Base-by-base conservation (phyloP, 2,797 vertebrate species). In the Miichthys miiuy region DNA sequence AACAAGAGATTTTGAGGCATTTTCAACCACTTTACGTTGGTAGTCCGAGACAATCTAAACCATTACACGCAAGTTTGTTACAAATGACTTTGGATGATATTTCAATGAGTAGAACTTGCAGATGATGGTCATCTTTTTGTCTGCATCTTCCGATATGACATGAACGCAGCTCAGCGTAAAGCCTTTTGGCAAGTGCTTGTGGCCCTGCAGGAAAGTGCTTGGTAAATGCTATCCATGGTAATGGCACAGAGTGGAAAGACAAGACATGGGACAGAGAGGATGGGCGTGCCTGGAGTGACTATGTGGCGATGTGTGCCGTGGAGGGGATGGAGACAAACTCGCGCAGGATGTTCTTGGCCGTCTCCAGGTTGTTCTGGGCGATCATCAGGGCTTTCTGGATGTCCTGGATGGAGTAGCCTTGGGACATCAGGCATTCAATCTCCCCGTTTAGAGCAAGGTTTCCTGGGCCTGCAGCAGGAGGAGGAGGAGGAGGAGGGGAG, bases 321-420 rank as follows among this genome's bases (percentile, higher is more conserved):
- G 97, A 96, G 9, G 97, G 96, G 82, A 99, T 92, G 74, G 98
- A 96, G 81, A 99, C 98, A 9, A 99, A 99, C 90, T 99, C 98
- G 12, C 98, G 96, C 75, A 99, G 96, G 82, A 99, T 99, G 79
- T 99, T 98, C 93, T 98, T 99, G 92, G 98, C 98, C 92, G 98
- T 99, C 91, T 99, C 98, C 30, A 99, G 95, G 94, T 99, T 99
- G 96, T 99, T 99, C 93, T 99, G 97, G 82, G 98, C 98, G 70
- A 99, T 99, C 95, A 98, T 91, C 93, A 99, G 93, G 3, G 98
- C 98, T 89, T 99, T 99, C 95, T 99, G 98, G 90, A 99, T 98
- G 96, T 99, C 98, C 96, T 99, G 98, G 88, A 97, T 97, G 85
- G 98, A 98, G 93, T 99, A 99, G 75, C 98, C 98, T 89, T 99